Evolutionary conservation across 2,888 invertebrate genomes (phyloP).

Genomic region (Ormia ochracea): DNA sequence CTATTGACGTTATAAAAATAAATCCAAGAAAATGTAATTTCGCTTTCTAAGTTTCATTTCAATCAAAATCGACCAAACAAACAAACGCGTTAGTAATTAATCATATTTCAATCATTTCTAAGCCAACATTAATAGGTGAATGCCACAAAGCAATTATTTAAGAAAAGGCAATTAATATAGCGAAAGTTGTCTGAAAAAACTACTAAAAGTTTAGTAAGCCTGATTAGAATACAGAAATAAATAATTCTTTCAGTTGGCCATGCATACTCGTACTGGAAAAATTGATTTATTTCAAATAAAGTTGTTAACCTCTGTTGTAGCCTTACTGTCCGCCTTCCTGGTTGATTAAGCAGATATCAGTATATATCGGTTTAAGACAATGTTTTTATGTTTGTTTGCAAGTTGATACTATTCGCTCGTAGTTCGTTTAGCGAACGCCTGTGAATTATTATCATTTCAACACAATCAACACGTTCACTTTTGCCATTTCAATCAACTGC

Average conservation of each 20-base stretch:
- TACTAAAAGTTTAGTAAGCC: background rate
- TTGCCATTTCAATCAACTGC: background rate
- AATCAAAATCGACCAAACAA: background rate
- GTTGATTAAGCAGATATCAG: constrained; percentile 22
- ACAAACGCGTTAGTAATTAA: background rate
- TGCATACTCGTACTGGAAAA: background rate
- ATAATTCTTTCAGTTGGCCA: background rate
- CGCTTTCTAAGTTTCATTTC: background rate
- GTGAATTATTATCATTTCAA: constrained; percentile 51
- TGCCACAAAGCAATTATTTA: constrained; percentile 33
- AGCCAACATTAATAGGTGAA: constrained; percentile 8
- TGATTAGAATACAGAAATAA: background rate
- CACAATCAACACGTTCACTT: constrained; percentile 60
- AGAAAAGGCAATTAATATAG: background rate
- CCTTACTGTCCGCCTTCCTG: constrained; percentile 45
- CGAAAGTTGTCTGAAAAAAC: constrained; percentile 41
- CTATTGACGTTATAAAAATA: too few relatives aligned
- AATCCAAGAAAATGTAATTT: too few relatives aligned
- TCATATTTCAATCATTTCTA: constrained; percentile 15
- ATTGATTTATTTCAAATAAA: constrained; percentile 30
- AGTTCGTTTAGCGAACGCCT: background rate
- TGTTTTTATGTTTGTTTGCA: background rate
- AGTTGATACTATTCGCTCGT: background rate
- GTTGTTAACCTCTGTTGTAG: constrained; percentile 58
- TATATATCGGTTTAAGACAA: background rate